Evolutionary conservation across 2,888 invertebrate species (phyloP).

Genomic region (Andrena flavipes): DNA sequence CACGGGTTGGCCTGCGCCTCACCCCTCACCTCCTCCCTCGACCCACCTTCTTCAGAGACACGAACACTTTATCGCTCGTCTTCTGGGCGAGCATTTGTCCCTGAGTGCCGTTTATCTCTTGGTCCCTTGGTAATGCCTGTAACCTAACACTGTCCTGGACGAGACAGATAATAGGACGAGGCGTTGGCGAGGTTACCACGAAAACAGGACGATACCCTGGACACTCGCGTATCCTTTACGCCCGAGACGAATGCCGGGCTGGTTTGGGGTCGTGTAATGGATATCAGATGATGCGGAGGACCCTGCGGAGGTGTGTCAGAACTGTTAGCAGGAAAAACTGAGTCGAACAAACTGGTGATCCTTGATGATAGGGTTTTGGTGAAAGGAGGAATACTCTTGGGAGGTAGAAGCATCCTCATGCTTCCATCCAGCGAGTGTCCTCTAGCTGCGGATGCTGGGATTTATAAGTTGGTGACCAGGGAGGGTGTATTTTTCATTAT

Average conservation of each 20-base stretch:
- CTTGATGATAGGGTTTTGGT: constrained; percentile 15
- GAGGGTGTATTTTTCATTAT: too few species aligned
- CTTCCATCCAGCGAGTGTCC: constrained; percentile 6
- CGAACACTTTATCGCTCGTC: constrained; percentile 77
- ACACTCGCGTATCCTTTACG: constrained; percentile 58
- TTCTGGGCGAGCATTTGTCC: constrained; percentile 78
- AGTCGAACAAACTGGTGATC: constrained; percentile 52
- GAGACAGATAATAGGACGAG: constrained; percentile 74
- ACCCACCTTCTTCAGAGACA: constrained; percentile 11
- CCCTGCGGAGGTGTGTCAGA: constrained; percentile 44
- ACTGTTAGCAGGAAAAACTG: constrained; percentile 46
- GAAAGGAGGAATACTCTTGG: constrained; percentile 17
- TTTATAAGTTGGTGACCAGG: too few species aligned
- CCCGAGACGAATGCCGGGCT: constrained; percentile 61
- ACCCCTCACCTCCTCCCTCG: neutral
- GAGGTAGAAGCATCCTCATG: constrained; percentile 26
- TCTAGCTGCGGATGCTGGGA: neutral
- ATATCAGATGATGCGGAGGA: constrained; percentile 54
- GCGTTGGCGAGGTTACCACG: constrained; percentile 67
- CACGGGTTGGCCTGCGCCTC: neutral
- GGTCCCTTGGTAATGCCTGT: constrained; percentile 78
- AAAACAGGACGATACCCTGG: constrained; percentile 62
- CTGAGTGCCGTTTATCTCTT: constrained; percentile 79
- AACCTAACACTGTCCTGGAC: constrained; percentile 79
- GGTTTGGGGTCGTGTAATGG: constrained; percentile 58